Evolutionary conservation across 2,113 vertebrate species (phyloP).

Genomic region (Sciurus niger): DNA sequence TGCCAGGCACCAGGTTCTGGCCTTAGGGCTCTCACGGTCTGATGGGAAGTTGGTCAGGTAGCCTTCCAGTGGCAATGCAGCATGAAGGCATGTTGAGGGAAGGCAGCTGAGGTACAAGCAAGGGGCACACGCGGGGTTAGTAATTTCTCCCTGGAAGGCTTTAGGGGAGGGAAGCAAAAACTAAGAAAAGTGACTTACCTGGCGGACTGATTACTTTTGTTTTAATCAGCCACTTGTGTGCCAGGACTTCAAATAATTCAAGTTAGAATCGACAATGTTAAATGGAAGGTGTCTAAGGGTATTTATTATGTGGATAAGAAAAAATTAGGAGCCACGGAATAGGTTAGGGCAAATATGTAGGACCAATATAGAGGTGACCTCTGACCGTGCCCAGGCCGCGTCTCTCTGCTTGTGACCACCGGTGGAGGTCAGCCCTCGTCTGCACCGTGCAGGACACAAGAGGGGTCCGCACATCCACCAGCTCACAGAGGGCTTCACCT

Average conservation of each 20-base stretch:
- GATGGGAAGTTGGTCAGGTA: too few species aligned
- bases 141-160: not conserved
- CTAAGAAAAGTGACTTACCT: not conserved
- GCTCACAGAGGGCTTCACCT: not conserved
- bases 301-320: not conserved
- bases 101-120: not conserved
- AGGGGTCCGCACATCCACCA: accelerated
- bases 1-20: not conserved
- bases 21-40: not conserved
- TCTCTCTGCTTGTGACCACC: accelerated
- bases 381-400: accelerated
- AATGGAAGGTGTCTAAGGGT: constrained; percentile 13
- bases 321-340: not conserved
- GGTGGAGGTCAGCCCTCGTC: not conserved
- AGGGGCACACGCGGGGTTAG: too few species aligned
- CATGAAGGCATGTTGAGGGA: not conserved
- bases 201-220: not conserved
- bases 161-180: constrained; percentile 30
- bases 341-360: not conserved
- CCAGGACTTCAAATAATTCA: not conserved
- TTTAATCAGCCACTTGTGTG: constrained; percentile 28
- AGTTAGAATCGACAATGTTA: not conserved
- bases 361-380: not conserved
- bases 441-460: accelerated
- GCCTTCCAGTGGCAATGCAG: accelerated